Evolutionary conservation across 2,113 vertebrate genomes (phyloP), one percentile per base, ranked within the genome.

Genomic region (Centropus bengalensis): DNA sequence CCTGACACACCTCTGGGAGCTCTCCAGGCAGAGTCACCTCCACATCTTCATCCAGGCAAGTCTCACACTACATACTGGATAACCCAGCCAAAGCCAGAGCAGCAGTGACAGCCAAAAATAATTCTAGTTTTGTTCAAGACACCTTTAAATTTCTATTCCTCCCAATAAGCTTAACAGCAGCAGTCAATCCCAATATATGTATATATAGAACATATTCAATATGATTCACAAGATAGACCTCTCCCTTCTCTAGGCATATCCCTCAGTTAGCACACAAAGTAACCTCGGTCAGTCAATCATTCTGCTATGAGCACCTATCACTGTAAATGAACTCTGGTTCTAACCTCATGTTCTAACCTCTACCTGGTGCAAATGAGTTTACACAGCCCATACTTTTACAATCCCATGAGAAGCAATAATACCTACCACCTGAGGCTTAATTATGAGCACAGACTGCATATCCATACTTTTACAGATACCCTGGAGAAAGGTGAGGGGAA

Each of bases 401-500:
- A 12, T 70, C 73, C 90, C 93, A 54, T 5, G 86, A 88, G 91
- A 93, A 91, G 88, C 77, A 91, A 70, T 80, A 86, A 76, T 24
- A 86, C 49, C 81, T 30, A 33, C 82, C 38, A 47, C 62, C 76
- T 93, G 69, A 17, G 7, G 26, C 58, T 95, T 95, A 96, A 94
- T 19, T 66, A 92, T 64, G 86, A 91, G 63, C 55, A 66, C 71
- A 84, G 63, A 38, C 91, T 84, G 75, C 7, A 1, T 49, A 82
- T 51, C 81, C 0, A 0, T 52, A 86, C 70, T 95, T 95, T 86
- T 95, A 96, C 17, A 2, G 92, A 49, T 62, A 86, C 86, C 81
- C 93, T 92, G 93, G 80, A 94, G 95, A 93, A 96, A 96, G 90
- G 90, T 60, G 73, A 95, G 62, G 44, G 79, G 58, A 79, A 94